phyloP scores from a whole-genome alignment of 2,797 vertebrate genomes.

The Margarornis squamiger region DNA sequence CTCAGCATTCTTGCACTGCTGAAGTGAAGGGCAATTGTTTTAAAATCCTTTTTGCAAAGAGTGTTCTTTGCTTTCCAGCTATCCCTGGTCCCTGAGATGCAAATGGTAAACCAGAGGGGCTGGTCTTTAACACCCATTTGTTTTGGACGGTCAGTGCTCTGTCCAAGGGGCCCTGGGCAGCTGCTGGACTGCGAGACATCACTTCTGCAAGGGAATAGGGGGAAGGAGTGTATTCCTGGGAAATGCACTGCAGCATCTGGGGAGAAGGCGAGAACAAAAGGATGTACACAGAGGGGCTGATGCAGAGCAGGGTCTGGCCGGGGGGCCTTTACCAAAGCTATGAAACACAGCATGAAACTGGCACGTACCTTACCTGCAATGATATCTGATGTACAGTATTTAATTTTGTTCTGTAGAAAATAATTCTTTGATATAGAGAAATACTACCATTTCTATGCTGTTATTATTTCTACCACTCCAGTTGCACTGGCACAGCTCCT shows the following conservation, averaged over 20 bases:
- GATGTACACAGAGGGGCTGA: background rate
- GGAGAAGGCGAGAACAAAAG: background rate
- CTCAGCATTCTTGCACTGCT: conserved; percentile 3
- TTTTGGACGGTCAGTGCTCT: background rate
- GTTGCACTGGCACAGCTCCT: background rate
- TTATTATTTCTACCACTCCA: background rate
- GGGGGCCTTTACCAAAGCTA: background rate
- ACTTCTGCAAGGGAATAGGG: background rate
- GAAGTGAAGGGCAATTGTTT: conserved; percentile 43
- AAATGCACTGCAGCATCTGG: background rate
- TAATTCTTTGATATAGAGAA: background rate
- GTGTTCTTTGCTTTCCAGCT: conserved; percentile 37
- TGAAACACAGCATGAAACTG: background rate
- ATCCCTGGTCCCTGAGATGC: background rate
- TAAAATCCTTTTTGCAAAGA: conserved; percentile 53
- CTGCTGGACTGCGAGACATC: background rate
- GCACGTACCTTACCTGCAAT: background rate
- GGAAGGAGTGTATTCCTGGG: background rate
- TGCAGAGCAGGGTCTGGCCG: background rate
- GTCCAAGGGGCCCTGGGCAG: background rate
- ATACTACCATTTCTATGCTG: background rate
- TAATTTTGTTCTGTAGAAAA: background rate
- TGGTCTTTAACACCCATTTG: background rate
- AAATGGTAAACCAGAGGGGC: background rate
- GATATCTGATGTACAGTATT: background rate